A percentile compares a stretch with the other conserved stretches of the same genome.
Evolutionary conservation across 2,888 invertebrate species (phyloP).

Genomic region (Electrophaes corylata): DNA sequence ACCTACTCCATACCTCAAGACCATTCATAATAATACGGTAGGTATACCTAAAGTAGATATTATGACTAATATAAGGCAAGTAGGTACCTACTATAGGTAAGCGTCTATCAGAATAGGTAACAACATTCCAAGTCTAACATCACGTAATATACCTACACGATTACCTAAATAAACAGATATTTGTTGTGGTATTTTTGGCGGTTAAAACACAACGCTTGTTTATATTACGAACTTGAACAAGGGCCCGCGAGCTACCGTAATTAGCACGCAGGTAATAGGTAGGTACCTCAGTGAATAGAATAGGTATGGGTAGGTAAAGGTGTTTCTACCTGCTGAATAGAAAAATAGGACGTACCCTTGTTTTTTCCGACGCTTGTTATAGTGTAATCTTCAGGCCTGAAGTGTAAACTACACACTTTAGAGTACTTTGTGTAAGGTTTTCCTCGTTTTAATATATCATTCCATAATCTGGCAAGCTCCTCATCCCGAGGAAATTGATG

Average conservation of each 20-base stretch:
- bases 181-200: constrained; percentile 7
- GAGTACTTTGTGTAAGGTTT: constrained; percentile 81
- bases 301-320: constrained; percentile 11
- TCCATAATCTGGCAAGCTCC: constrained; percentile 74
- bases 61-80: neutral
- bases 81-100: neutral
- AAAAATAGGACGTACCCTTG: constrained; percentile 62
- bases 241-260: constrained; percentile 11
- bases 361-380: constrained; percentile 76
- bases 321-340: constrained; percentile 25
- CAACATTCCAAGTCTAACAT: neutral
- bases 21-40: neutral
- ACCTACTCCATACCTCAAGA: neutral
- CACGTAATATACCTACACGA: constrained; percentile 4
- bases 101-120: neutral
- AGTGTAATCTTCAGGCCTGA: constrained; percentile 74
- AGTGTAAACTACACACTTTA: constrained; percentile 80
- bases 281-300: constrained; percentile 21
- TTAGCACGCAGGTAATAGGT: constrained; percentile 22
- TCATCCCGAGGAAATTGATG: constrained; percentile 78
- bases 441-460: constrained; percentile 74
- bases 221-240: neutral
- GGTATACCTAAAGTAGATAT: neutral
- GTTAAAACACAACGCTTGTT: neutral
- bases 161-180: neutral